A percentile compares a stretch with the other conserved stretches of the same genome.
phyloP scores from a whole-genome alignment of 1,140 invertebrate species.

The Notospermus geniculatus region DNA sequence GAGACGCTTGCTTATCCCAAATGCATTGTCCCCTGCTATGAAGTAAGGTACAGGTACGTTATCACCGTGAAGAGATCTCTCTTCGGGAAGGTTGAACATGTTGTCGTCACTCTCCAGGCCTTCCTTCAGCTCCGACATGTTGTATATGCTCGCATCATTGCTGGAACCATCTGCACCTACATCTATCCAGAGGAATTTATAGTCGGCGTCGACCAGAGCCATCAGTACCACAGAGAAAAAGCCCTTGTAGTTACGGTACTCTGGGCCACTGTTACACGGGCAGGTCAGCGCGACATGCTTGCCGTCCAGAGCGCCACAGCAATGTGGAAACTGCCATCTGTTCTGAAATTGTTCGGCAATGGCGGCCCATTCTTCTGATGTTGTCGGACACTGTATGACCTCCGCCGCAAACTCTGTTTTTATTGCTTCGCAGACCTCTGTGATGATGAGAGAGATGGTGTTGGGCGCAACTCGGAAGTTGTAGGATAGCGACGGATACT shows the following conservation, averaged over 20 bases:
- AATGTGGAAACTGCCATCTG: too few relatives aligned
- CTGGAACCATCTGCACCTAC: constrained; percentile 23
- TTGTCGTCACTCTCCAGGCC: constrained; percentile 13
- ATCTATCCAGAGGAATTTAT: too few relatives aligned
- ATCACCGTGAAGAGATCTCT: constrained; percentile 18
- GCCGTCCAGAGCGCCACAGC: too few relatives aligned
- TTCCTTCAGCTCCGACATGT: constrained; percentile 16
- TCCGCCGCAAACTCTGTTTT: constrained; percentile 13
- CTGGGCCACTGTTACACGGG: too few relatives aligned
- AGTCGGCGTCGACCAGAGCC: too few relatives aligned
- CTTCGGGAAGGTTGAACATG: constrained; percentile 22
- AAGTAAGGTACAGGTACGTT: constrained; percentile 21
- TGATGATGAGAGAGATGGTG: constrained; percentile 17
- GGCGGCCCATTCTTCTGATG: constrained; percentile 16
- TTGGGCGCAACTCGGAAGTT: constrained; percentile 20
- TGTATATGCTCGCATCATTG: constrained; percentile 20
- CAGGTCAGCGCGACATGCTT: too few relatives aligned
- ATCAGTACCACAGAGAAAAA: too few relatives aligned
- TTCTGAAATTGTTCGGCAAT: too few relatives aligned
- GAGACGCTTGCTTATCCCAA: constrained; percentile 21
- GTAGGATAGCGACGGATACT: constrained; percentile 16
- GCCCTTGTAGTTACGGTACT: too few relatives aligned
- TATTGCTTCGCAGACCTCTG: constrained; percentile 11
- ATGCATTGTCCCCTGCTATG: constrained; percentile 24
- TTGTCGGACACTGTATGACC: constrained; percentile 13